Conservation (phyloP, 1,140 invertebrate genomes). For the Agrypnia vestita region DNA sequence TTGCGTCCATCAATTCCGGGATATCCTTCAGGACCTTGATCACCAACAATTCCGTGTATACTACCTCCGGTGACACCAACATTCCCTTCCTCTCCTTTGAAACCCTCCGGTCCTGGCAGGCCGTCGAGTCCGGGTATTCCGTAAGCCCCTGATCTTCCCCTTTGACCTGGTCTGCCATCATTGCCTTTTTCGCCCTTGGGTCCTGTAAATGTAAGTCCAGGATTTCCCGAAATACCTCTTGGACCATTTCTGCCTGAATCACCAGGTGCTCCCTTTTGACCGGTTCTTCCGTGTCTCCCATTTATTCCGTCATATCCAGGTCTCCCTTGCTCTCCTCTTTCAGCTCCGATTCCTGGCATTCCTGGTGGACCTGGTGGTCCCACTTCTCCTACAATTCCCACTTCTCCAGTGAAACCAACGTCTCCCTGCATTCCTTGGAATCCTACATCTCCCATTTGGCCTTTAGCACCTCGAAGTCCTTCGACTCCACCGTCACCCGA, state of each 20-base stretch:
- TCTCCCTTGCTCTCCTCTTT: slow-evolving; percentile 74
- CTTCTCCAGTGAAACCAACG: slow-evolving; percentile 63
- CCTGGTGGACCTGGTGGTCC: slow-evolving; percentile 77
- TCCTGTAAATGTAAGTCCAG: slow-evolving; percentile 71
- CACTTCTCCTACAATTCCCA: slow-evolving; percentile 73
- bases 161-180: slow-evolving; percentile 66
- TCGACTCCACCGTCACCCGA: slow-evolving; percentile 65
- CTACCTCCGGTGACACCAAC: slow-evolving; percentile 67
- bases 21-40: slow-evolving; percentile 67
- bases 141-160: slow-evolving; percentile 63
- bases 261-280: slow-evolving; percentile 69
- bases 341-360: slow-evolving; percentile 72
- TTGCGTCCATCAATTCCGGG: slow-evolving; percentile 71
- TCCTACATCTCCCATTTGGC: slow-evolving; percentile 72
- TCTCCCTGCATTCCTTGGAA: slow-evolving; percentile 72
- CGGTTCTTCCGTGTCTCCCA: slow-evolving; percentile 71
- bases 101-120: slow-evolving; percentile 63
- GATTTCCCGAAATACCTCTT: slow-evolving; percentile 70
- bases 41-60: slow-evolving; percentile 68
- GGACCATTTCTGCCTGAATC: slow-evolving; percentile 69
- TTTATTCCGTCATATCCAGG: slow-evolving; percentile 70
- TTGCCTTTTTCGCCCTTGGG: slow-evolving; percentile 73
- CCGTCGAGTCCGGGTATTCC: slow-evolving; percentile 64
- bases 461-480: slow-evolving; percentile 70
- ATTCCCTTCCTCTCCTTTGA: slow-evolving; percentile 70